Evolutionary conservation across 2,113 vertebrate genomes (phyloP), one percentile per base, ranked within the genome.

Genomic region (Dipodomys stephensi): DNA sequence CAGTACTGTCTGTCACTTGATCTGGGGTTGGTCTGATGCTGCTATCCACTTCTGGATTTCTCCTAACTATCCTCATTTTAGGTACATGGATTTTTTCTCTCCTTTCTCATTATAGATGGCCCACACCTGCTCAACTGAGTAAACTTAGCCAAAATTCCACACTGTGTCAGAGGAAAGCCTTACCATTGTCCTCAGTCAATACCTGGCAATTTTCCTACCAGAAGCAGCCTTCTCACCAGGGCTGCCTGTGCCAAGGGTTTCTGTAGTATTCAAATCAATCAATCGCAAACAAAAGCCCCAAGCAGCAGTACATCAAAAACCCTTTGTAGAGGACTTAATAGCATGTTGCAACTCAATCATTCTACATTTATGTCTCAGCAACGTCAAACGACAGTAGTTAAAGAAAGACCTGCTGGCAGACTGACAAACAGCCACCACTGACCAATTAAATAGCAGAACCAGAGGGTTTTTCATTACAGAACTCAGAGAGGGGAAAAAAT

Each of bases 361-460:
- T 96, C 94, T 67, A 91, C 96, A 96, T 97, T 98, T 98, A 94
- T 96, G 96, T 97, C 97, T 97, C 97, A 97, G 97, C 91, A 79
- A 97, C 78, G 94, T 96, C 97, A 97, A 97, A 97, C 19, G 93
- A 97, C 93, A 97, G 97, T 95, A 97, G 97, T 98, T 98, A 97
- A 57, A 98, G 96, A 93, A 93, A 95, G 94, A 97, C 91, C 97
- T 97, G 96, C 97, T 97, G 97, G 98, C 97, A 98, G 98, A 97
- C 25, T 97, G 97, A 98, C 98, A 98, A 98, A 97, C 84, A 97
- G 96, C 97, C 95, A 90, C 94, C 95, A 94, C 87, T 67, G 97
- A 92, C 96, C 97, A 98, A 97, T 98, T 98, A 98, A 98, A 95
- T 87, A 94, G 94, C 89, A 97, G 96, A 4, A 60, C 93, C 87